Evolutionary conservation across 2,888 invertebrate species (phyloP).

Genomic region (Drosophila peninsularis): DNA sequence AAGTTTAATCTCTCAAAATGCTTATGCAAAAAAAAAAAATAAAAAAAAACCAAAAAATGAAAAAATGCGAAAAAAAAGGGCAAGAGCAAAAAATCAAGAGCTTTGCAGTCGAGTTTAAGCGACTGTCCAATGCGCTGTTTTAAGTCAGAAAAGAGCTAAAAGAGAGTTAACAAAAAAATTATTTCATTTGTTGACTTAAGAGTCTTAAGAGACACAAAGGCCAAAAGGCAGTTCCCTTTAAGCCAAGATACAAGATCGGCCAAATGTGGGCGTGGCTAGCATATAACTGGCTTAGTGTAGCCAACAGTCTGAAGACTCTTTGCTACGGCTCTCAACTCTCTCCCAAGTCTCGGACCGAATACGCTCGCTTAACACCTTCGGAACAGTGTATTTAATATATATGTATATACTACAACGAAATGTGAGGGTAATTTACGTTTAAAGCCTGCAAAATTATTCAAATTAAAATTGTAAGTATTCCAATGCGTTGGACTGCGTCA

Average conservation of each 20-base stretch:
- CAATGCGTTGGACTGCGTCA: constrained; percentile 65
- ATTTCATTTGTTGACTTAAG: no score
- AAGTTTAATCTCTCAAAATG: constrained; percentile 79
- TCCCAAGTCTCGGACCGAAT: not conserved
- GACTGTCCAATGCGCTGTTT: constrained; percentile 1
- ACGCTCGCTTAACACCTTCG: not conserved
- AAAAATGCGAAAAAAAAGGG: constrained; percentile 41
- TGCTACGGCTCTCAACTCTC: no score
- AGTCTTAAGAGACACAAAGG: not conserved
- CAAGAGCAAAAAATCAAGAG: constrained; percentile 38
- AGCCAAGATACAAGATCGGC: not conserved
- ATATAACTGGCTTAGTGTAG: not conserved
- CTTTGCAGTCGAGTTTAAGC: not conserved
- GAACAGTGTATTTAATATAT: constrained; percentile 16
- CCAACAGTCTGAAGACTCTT: not conserved
- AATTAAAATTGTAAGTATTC: constrained; percentile 79
- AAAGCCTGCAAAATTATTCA: constrained; percentile 78
- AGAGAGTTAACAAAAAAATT: no score
- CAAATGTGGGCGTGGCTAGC: not conserved
- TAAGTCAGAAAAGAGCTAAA: not conserved
- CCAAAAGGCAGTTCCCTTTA: not conserved
- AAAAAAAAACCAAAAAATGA: constrained; percentile 42
- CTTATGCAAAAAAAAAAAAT: constrained; percentile 67
- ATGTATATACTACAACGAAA: constrained; percentile 59
- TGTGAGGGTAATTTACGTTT: constrained; percentile 77